phyloP scores from a whole-genome alignment of 2,113 vertebrate genomes.

The Xiphias gladius region DNA sequence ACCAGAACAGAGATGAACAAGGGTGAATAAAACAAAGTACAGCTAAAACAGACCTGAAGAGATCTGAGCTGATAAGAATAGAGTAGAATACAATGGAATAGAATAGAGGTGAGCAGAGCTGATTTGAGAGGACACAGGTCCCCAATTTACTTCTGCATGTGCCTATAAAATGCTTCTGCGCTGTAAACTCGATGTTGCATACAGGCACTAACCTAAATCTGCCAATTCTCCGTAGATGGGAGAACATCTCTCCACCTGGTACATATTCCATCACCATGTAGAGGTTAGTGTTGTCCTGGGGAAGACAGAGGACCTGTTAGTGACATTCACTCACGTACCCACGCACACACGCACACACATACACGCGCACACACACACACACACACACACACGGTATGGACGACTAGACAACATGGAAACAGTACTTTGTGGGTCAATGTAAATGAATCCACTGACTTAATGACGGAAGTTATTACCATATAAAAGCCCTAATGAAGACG shows the following conservation, averaged over 20 bases:
- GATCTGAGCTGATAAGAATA: not conserved
- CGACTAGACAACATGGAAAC: not conserved
- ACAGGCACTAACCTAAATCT: slow-evolving; percentile 88
- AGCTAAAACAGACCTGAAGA: not conserved
- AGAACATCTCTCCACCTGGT: slow-evolving; percentile 95
- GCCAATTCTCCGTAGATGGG: slow-evolving; percentile 92
- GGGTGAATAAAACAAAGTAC: not conserved
- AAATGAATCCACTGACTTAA: not conserved
- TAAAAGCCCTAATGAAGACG: not conserved
- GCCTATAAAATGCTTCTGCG: slow-evolving; percentile 1
- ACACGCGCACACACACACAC: slow-evolving; percentile 4
- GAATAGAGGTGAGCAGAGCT: not conserved
- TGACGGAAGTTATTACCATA: not conserved
- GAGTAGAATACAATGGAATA: not conserved
- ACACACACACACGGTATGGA: not conserved
- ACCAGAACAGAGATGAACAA: not conserved
- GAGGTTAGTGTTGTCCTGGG: slow-evolving; percentile 92
- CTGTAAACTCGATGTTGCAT: not conserved
- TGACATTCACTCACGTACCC: slow-evolving; percentile 13
- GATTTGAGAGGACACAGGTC: not conserved
- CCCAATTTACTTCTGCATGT: not conserved
- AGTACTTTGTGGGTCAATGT: not conserved
- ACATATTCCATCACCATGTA: slow-evolving; percentile 98
- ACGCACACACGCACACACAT: slow-evolving; percentile 11
- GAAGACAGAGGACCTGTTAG: slow-evolving; percentile 46